Conservation (phyloP, 2,888 invertebrate genomes). For the Flexamia atlantica region DNA sequence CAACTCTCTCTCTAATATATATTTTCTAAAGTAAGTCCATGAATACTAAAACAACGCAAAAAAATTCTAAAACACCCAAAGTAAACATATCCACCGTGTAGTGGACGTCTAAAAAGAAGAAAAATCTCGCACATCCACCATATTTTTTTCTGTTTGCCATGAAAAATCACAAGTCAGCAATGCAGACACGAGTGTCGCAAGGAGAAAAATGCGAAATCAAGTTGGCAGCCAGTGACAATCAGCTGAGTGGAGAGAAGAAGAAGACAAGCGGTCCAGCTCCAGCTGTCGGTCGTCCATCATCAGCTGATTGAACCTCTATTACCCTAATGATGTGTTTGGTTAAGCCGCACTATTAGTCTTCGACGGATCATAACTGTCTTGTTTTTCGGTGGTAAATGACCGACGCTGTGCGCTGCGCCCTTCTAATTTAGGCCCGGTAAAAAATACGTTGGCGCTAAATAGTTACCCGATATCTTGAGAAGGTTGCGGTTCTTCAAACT, state of each 20-base stretch:
- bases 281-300: constrained; percentile 46
- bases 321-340: constrained; percentile 58
- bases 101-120: too few relatives aligned
- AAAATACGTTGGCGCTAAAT: constrained; percentile 29
- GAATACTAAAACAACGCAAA: background rate
- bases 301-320: constrained; percentile 46
- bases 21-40: too few relatives aligned
- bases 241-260: constrained; percentile 6
- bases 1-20: too few relatives aligned
- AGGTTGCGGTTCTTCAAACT: constrained; percentile 18
- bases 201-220: constrained; percentile 37
- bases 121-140: too few relatives aligned
- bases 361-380: constrained; percentile 54
- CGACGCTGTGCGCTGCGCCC: background rate
- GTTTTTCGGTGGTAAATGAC: constrained; percentile 53
- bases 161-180: constrained; percentile 39
- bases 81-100: too few relatives aligned
- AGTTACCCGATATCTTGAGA: constrained; percentile 6
- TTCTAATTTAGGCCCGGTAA: constrained; percentile 33
- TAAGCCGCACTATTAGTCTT: constrained; percentile 55
- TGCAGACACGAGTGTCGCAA: constrained; percentile 17
- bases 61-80: too few relatives aligned
- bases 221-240: constrained; percentile 41
- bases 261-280: constrained; percentile 35
- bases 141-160: background rate